phyloP scores from a whole-genome alignment of 2,797 vertebrate genomes.

The Paguma larvata region DNA sequence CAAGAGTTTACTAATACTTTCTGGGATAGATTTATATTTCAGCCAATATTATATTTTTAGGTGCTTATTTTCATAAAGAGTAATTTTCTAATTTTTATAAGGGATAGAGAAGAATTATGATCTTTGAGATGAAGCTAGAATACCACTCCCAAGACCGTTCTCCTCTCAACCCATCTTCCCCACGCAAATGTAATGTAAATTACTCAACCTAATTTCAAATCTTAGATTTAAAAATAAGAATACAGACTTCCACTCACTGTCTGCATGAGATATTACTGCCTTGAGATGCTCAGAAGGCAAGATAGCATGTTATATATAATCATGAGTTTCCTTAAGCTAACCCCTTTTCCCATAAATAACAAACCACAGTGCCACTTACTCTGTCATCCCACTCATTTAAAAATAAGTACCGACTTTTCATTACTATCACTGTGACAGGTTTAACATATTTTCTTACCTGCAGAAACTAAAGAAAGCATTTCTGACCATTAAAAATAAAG shows the following conservation, averaged over 20 bases:
- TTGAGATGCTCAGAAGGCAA: background rate
- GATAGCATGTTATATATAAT: background rate
- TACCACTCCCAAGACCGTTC: background rate
- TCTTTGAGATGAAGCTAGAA: background rate
- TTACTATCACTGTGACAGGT: background rate
- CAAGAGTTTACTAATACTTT: conserved; percentile 56
- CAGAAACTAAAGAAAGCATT: background rate
- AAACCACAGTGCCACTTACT: background rate
- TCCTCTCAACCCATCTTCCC: background rate
- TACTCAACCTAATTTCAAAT: background rate
- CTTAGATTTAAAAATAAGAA: conserved; percentile 34
- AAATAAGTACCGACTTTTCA: background rate
- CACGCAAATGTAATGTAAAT: background rate
- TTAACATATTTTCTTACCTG: background rate
- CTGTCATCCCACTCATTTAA: background rate
- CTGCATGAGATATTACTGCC: background rate
- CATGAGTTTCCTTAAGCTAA: background rate
- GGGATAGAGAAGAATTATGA: background rate
- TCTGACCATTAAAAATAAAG: conserved; percentile 27
- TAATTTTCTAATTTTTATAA: background rate
- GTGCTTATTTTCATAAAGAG: conserved; percentile 41
- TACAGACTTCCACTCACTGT: background rate
- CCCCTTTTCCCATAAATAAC: background rate
- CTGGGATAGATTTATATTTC: conserved; percentile 45
- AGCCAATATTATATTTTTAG: background rate